Percentiles rank a stretch among this genome's conserved stretches.
Conservation (phyloP, 2,888 invertebrate species). For the Platycheirus albimanus region DNA sequence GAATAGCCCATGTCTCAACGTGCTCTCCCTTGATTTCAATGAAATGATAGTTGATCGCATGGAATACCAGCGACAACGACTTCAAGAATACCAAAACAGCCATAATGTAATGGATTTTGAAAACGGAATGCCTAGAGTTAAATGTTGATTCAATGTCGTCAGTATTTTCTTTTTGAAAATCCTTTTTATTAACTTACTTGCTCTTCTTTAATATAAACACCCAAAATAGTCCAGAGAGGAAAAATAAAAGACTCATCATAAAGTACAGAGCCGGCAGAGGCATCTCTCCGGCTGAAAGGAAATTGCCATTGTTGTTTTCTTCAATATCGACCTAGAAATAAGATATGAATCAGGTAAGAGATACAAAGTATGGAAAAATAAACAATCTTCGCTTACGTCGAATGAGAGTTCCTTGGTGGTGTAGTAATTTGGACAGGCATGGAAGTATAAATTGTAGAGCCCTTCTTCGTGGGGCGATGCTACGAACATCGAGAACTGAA, state of each 20-base stretch:
- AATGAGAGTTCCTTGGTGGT: slow-evolving; percentile 85
- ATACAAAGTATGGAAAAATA: too few relatives aligned
- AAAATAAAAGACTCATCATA: slow-evolving; percentile 94
- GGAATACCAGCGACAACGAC: slow-evolving; percentile 95
- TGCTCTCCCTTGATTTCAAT: slow-evolving; percentile 96
- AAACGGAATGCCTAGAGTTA: slow-evolving; percentile 89
- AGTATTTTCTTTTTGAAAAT: neutral
- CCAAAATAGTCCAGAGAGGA: slow-evolving; percentile 96
- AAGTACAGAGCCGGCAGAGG: slow-evolving; percentile 96
- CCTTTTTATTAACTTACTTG: slow-evolving; percentile 84
- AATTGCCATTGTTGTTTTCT: slow-evolving; percentile 93
- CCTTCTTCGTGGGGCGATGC: slow-evolving; percentile 92
- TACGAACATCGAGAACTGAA: slow-evolving; percentile 91
- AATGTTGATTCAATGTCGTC: slow-evolving; percentile 23
- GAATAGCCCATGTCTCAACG: slow-evolving; percentile 98
- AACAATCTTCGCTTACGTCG: slow-evolving; percentile 84
- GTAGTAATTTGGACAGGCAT: slow-evolving; percentile 92
- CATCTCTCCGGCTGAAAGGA: slow-evolving; percentile 97
- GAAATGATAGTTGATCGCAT: slow-evolving; percentile 96
- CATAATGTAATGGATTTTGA: slow-evolving; percentile 98
- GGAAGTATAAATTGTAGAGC: slow-evolving; percentile 96
- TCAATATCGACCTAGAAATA: slow-evolving; percentile 90
- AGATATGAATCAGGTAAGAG: neutral
- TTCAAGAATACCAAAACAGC: slow-evolving; percentile 95
- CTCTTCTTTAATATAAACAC: slow-evolving; percentile 92